A percentile compares a stretch with the other conserved stretches of the same genome.
These are phyloP conservation scores for Camelus bactrianus DNA, from an alignment of 2,113 vertebrate genomes.

Conservation along the genomic window DNA sequence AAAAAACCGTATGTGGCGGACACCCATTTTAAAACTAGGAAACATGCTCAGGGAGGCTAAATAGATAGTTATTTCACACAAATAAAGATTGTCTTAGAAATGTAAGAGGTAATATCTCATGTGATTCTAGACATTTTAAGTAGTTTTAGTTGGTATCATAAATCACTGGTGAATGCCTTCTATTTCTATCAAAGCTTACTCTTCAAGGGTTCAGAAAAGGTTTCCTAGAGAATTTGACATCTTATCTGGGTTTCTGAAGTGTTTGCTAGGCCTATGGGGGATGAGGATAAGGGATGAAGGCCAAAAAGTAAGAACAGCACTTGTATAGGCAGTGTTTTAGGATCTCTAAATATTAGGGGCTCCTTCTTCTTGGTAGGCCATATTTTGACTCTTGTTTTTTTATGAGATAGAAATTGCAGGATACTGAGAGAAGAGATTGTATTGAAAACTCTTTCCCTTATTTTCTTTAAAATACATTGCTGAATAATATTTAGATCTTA, in stretches of 20 bases:
- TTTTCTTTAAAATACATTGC: background rate
- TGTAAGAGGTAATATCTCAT: background rate
- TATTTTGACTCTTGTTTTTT: conserved; percentile 42
- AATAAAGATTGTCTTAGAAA: background rate
- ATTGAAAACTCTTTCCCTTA: background rate
- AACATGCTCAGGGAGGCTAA: background rate
- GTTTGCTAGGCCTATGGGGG: background rate
- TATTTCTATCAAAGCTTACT: conserved; percentile 22
- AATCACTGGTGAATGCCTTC: background rate
- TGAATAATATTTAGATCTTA: background rate
- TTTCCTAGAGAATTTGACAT: conserved; percentile 44
- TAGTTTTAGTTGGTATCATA: conserved; percentile 17
- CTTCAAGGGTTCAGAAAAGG: background rate
- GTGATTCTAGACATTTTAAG: background rate
- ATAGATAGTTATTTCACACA: background rate
- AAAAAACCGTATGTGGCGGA: background rate
- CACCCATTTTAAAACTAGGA: background rate
- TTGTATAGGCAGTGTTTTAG: background rate
- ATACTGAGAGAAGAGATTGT: background rate
- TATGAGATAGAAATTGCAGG: background rate
- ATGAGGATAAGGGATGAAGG: background rate
- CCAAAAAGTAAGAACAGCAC: background rate
- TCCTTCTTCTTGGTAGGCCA: background rate
- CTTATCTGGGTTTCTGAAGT: conserved; percentile 23
- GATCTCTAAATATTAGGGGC: background rate